phyloP scores from a whole-genome alignment of 2,113 vertebrate species.

The Sarotherodon lohbergeri region DNA sequence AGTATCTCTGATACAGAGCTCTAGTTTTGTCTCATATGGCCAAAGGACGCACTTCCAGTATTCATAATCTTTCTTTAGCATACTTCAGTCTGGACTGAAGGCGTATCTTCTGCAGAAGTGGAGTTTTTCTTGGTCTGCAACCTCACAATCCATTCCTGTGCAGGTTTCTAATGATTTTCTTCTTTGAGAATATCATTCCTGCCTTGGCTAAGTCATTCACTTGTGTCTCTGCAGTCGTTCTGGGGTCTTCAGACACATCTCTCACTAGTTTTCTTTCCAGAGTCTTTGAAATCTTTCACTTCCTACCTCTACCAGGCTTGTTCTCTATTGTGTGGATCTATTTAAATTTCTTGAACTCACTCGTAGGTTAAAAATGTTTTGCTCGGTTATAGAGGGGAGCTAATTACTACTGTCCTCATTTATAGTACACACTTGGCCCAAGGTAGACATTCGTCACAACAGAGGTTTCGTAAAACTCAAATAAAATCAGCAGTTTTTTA shows the following conservation, averaged over 20 bases:
- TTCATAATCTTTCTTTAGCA: background rate
- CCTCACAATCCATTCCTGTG: background rate
- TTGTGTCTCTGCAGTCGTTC: background rate
- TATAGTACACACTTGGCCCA: background rate
- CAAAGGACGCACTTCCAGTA: background rate
- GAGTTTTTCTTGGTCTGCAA: background rate
- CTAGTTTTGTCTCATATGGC: background rate
- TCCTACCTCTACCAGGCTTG: background rate
- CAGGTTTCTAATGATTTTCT: background rate
- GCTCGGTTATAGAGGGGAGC: background rate
- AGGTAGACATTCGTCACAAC: background rate
- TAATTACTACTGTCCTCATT: background rate
- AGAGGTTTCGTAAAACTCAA: background rate
- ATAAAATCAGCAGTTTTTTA: background rate
- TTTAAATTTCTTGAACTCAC: background rate
- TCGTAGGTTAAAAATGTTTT: background rate
- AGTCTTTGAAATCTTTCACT: background rate
- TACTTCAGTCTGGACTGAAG: fast-evolving
- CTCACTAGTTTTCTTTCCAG: fast-evolving
- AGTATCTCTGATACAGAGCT: background rate
- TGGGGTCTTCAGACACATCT: background rate
- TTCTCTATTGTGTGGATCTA: background rate
- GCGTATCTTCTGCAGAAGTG: background rate
- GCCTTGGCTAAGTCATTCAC: background rate
- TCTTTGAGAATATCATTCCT: background rate